A percentile compares a stretch with the other conserved stretches of the same genome.
Evolutionary conservation across 2,113 vertebrate genomes (phyloP).

Genomic region (Leucoraja erinaceus): DNA sequence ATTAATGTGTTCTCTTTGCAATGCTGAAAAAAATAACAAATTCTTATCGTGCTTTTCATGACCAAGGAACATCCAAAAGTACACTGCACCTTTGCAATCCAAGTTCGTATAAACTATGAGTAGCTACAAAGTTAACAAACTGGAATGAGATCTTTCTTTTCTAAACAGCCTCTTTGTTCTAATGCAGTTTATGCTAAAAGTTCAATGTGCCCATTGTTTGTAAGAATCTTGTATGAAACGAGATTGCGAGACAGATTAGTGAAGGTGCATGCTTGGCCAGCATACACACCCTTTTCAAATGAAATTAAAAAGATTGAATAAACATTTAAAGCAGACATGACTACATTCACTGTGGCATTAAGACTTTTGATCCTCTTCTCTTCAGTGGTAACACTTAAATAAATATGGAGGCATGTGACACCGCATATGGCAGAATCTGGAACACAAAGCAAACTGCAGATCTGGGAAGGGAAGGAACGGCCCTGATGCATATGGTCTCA

Average conservation of each 20-base stretch:
- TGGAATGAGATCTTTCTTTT: not conserved
- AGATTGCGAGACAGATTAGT: not conserved
- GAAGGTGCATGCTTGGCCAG: too few species aligned
- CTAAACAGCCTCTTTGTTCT: not conserved
- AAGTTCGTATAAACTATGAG: not conserved
- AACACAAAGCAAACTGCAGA: too few species aligned
- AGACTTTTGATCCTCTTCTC: too few species aligned
- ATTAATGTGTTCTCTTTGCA: not conserved
- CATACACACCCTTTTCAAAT: too few species aligned
- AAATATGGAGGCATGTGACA: too few species aligned
- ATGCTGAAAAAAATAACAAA: not conserved
- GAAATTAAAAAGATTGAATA: too few species aligned
- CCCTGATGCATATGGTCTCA: too few species aligned
- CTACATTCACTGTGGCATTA: too few species aligned
- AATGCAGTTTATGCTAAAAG: not conserved
- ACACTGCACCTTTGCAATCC: not conserved
- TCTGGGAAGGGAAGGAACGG: too few species aligned
- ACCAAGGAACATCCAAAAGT: not conserved
- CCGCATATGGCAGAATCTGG: too few species aligned
- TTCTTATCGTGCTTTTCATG: not conserved
- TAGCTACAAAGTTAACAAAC: not conserved
- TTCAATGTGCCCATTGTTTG: not conserved
- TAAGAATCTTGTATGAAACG: not conserved
- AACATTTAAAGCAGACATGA: too few species aligned
- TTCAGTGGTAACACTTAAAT: too few species aligned